Evolutionary conservation across 2,888 invertebrate species (phyloP).

Genomic region (Arge pagana): DNA sequence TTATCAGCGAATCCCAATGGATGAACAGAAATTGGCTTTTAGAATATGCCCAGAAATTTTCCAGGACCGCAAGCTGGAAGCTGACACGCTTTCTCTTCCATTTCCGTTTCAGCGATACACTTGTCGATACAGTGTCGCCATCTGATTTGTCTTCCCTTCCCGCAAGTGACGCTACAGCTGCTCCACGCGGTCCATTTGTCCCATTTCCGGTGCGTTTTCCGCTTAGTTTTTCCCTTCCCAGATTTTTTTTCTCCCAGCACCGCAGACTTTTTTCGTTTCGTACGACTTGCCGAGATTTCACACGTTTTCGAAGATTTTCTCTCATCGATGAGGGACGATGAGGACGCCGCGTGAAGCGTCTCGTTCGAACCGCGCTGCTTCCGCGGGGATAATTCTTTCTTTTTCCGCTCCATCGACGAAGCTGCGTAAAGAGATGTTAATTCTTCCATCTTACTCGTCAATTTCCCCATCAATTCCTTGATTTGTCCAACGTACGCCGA

Average conservation of each 20-base stretch:
- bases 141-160: conserved; percentile 64
- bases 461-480: conserved; percentile 36
- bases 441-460: conserved; percentile 40
- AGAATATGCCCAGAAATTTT: conserved; percentile 50
- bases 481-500: conserved; percentile 38
- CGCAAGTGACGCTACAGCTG: conserved; percentile 69
- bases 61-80: conserved; percentile 58
- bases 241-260: not conserved
- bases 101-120: conserved; percentile 59
- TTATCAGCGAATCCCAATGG: too few species aligned
- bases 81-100: conserved; percentile 61
- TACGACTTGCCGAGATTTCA: too few species aligned
- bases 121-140: conserved; percentile 61
- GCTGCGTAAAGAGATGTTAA: not conserved
- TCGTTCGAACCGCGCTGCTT: not conserved
- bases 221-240: conserved; percentile 16
- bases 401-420: conserved; percentile 12
- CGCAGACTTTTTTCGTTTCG: not conserved
- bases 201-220: conserved; percentile 48
- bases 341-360: not conserved
- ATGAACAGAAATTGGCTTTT: too few species aligned
- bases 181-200: conserved; percentile 66
- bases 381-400: not conserved
- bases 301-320: not conserved
- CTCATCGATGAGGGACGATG: not conserved